Evolutionary conservation across 2,113 vertebrate genomes (phyloP).

Genomic region (Glaucidium brasilianum): DNA sequence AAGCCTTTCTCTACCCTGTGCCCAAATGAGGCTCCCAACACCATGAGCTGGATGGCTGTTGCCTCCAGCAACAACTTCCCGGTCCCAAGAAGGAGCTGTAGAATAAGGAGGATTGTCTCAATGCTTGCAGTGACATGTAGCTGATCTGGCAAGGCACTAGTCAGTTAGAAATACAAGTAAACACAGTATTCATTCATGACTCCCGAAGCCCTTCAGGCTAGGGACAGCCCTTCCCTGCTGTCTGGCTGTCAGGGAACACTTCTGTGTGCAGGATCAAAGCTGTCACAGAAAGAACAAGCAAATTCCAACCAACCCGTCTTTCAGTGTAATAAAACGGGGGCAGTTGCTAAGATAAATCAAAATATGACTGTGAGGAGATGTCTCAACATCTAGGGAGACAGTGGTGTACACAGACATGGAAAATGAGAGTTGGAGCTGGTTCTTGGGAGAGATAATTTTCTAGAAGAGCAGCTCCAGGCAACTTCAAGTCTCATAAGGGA

Average conservation of each 20-base stretch:
- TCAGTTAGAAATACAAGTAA: slow-evolving; percentile 64
- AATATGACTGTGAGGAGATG: slow-evolving; percentile 52
- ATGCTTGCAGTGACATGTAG: slow-evolving; percentile 38
- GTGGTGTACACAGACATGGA: not conserved
- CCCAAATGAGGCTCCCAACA: not conserved
- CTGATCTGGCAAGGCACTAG: slow-evolving; percentile 57
- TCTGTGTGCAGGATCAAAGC: slow-evolving; percentile 60
- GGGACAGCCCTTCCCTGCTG: slow-evolving; percentile 63
- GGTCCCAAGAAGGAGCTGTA: not conserved
- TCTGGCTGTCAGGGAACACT: slow-evolving; percentile 64
- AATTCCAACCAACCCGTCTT: slow-evolving; percentile 44
- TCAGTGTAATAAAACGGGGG: slow-evolving; percentile 38
- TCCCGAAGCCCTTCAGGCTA: slow-evolving; percentile 33
- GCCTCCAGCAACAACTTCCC: not conserved
- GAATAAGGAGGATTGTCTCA: not conserved
- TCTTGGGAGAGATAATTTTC: not conserved
- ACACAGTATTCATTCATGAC: slow-evolving; percentile 61
- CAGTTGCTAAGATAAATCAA: slow-evolving; percentile 62
- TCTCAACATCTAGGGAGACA: slow-evolving; percentile 27
- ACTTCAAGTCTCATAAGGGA: not conserved
- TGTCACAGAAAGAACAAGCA: not conserved
- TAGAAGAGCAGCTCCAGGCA: slow-evolving; percentile 24
- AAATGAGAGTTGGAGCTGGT: not conserved
- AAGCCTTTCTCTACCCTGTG: not conserved
- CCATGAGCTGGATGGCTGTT: not conserved